Conservation (phyloP, 2,113 vertebrate genomes). For the Periophthalmus modestus region DNA sequence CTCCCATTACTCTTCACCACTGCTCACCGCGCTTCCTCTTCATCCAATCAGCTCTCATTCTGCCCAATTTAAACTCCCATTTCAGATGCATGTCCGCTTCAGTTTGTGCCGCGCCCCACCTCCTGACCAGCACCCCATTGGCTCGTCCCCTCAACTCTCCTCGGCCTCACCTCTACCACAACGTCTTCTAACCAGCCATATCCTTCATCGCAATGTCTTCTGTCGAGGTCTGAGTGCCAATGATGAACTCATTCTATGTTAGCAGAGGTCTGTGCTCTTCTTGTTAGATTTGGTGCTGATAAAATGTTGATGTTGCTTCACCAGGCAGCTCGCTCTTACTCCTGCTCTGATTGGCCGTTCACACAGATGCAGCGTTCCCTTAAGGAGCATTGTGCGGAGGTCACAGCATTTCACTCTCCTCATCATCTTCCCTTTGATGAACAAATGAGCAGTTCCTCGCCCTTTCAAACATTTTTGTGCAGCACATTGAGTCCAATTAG, state of each 20-base stretch:
- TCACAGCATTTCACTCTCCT: conserved; percentile 54
- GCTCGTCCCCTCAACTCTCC: too few species aligned
- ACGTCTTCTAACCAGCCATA: too few species aligned
- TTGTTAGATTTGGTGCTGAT: neutral
- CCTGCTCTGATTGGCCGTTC: conserved; percentile 32
- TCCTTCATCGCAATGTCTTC: too few species aligned
- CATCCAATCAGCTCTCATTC: too few species aligned
- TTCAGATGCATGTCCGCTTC: too few species aligned
- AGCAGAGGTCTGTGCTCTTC: neutral
- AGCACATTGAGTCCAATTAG: conserved; percentile 64
- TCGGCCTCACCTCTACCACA: too few species aligned
- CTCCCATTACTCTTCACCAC: too few species aligned
- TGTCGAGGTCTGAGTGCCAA: neutral
- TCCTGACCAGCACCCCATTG: too few species aligned
- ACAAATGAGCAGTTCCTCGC: conserved; percentile 54
- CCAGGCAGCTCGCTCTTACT: neutral
- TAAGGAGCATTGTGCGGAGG: conserved; percentile 49
- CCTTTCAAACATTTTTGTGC: conserved; percentile 54
- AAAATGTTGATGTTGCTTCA: neutral
- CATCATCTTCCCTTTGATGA: conserved; percentile 66
- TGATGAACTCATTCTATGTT: neutral
- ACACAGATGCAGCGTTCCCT: conserved; percentile 21
- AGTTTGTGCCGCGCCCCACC: too few species aligned
- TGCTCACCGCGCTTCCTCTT: too few species aligned
- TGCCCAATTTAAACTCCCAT: too few species aligned